Conservation (phyloP, 2,888 invertebrate genomes). For the Aleiodes leptofemur region DNA sequence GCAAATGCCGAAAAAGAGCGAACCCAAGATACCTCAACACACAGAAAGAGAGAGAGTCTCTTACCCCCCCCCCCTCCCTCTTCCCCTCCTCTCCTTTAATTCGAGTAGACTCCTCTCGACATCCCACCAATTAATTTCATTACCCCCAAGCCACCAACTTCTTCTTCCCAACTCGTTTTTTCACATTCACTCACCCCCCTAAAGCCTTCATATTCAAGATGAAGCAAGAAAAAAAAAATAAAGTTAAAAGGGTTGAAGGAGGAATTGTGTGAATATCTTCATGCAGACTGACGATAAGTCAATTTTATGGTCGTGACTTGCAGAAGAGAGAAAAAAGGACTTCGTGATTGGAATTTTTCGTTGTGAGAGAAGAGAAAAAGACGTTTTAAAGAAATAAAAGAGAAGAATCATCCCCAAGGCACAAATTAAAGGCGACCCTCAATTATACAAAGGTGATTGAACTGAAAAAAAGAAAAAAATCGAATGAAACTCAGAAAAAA, state of each 20-base stretch:
- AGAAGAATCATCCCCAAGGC: slow-evolving; percentile 5
- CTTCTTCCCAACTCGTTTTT: slow-evolving; percentile 39
- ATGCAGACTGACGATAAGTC: slow-evolving; percentile 59
- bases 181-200: slow-evolving; percentile 37
- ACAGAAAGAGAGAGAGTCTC: slow-evolving; percentile 26
- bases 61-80: not conserved
- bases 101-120: slow-evolving; percentile 59
- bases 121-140: slow-evolving; percentile 67
- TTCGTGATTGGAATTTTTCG: slow-evolving; percentile 33
- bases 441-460: slow-evolving; percentile 15
- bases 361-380: not conserved
- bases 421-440: not conserved
- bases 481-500: too few species aligned
- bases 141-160: slow-evolving; percentile 53
- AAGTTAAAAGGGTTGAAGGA: slow-evolving; percentile 54
- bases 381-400: not conserved
- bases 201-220: slow-evolving; percentile 15
- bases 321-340: slow-evolving; percentile 25
- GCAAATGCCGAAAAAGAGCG: slow-evolving; percentile 51
- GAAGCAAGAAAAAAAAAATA: not conserved
- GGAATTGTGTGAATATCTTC: slow-evolving; percentile 57
- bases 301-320: slow-evolving; percentile 57
- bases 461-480: not conserved
- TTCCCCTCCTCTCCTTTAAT: slow-evolving; percentile 36
- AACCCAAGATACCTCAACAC: slow-evolving; percentile 22